Conservation (phyloP, 2,113 vertebrate species). For the Nannospalax galili region DNA sequence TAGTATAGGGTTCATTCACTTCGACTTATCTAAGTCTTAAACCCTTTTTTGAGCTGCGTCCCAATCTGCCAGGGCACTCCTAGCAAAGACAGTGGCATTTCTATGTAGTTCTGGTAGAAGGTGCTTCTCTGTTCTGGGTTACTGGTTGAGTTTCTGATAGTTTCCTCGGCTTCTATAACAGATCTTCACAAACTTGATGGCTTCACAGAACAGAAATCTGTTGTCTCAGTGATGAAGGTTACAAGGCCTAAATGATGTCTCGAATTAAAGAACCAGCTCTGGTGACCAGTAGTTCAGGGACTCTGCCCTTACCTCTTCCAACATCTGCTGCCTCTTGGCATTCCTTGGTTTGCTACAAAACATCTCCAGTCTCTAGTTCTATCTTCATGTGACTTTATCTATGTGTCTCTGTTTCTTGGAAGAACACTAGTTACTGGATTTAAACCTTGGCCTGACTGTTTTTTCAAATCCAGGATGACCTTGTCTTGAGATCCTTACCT, state of each 20-base stretch:
- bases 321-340: too few relatives aligned
- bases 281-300: not conserved
- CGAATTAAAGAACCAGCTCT: not conserved
- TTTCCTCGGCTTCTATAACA: not conserved
- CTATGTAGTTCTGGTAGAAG: not conserved
- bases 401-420: not conserved
- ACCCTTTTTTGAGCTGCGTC: not conserved
- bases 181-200: not conserved
- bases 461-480: not conserved
- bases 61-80: not conserved
- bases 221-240: not conserved
- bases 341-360: too few relatives aligned
- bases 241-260: not conserved
- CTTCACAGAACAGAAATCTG: not conserved
- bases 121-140: not conserved
- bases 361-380: not conserved
- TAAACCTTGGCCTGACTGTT: not conserved
- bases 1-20: slow-evolving; percentile 33
- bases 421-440: not conserved
- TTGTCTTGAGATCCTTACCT: not conserved
- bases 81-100: not conserved
- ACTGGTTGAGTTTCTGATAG: not conserved
- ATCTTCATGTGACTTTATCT: not conserved
- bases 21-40: slow-evolving; percentile 46
- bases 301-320: too few relatives aligned